Conservation (phyloP, 1,140 invertebrate genomes). For the Brachionus paranguensis region DNA sequence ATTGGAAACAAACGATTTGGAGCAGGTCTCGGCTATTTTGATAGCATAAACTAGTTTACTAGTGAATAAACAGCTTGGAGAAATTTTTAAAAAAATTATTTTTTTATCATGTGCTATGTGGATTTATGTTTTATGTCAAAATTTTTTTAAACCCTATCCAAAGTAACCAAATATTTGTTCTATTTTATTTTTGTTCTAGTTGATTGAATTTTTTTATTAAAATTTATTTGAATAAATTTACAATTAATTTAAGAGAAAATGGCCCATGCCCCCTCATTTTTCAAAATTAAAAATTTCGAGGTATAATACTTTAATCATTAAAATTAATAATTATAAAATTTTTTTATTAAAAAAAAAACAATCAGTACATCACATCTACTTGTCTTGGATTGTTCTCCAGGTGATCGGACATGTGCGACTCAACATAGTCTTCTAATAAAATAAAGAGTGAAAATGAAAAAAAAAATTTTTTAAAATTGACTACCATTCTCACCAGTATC, state of each 20-base stretch:
- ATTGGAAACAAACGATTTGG: not conserved
- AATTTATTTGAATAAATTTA: conserved; percentile 4
- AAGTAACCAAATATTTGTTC: not conserved
- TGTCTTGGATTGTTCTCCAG: not conserved
- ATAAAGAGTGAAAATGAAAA: not conserved
- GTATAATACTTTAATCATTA: not conserved
- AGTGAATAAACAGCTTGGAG: not conserved
- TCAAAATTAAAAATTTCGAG: not conserved
- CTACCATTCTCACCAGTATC: conserved; percentile 21
- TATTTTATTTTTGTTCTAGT: not conserved
- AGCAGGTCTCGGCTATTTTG: not conserved
- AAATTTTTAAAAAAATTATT: not conserved
- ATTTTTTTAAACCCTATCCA: not conserved
- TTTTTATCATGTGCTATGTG: not conserved
- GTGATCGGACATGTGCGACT: not conserved
- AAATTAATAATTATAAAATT: not conserved
- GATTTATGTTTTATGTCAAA: not conserved
- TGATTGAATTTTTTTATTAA: not conserved
- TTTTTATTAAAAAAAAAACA: not conserved
- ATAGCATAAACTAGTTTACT: not conserved
- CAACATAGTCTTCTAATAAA: not conserved
- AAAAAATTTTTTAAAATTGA: not conserved
- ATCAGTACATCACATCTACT: conserved; percentile 24
- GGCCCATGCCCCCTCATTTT: not conserved
- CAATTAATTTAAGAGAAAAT: not conserved